Conservation (phyloP, 2,888 invertebrate genomes). For the Myopa testacea region DNA sequence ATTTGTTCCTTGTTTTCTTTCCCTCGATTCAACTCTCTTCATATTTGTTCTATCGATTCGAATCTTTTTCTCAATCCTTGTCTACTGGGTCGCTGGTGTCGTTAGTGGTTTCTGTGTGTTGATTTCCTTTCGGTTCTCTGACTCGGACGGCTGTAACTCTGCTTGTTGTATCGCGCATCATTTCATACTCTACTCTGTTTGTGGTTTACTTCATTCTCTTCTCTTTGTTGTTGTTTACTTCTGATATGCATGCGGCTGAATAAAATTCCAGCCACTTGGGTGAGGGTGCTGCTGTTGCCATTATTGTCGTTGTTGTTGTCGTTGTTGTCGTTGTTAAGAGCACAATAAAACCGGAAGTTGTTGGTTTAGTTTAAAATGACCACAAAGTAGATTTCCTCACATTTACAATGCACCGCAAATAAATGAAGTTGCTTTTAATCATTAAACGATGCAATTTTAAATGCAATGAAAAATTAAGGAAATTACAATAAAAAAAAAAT, state of each 20-base stretch:
- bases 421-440: constrained; percentile 20
- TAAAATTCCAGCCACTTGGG: neutral
- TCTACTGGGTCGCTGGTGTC: neutral
- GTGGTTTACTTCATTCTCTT: neutral
- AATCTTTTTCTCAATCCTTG: no score
- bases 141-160: neutral
- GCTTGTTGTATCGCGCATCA: neutral
- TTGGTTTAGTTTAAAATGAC: constrained; percentile 9
- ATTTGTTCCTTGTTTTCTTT: no score
- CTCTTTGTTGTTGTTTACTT: neutral
- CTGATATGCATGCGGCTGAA: neutral
- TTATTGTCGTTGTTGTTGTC: constrained; percentile 2
- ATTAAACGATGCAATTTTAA: neutral
- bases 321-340: constrained; percentile 2
- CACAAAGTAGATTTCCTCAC: constrained; percentile 25
- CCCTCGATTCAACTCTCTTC: no score
- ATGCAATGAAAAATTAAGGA: neutral
- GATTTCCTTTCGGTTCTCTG: neutral
- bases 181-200: neutral
- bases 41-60: no score
- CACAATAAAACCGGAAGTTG: constrained; percentile 26
- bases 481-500: neutral
- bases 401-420: constrained; percentile 19
- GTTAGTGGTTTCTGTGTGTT: neutral
- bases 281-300: neutral